Evolutionary conservation across 53 echinoderm and acorn worm genomes (phyloP), one percentile per base, ranked within the genome.

Genomic region (Paracentrotus lividus): DNA sequence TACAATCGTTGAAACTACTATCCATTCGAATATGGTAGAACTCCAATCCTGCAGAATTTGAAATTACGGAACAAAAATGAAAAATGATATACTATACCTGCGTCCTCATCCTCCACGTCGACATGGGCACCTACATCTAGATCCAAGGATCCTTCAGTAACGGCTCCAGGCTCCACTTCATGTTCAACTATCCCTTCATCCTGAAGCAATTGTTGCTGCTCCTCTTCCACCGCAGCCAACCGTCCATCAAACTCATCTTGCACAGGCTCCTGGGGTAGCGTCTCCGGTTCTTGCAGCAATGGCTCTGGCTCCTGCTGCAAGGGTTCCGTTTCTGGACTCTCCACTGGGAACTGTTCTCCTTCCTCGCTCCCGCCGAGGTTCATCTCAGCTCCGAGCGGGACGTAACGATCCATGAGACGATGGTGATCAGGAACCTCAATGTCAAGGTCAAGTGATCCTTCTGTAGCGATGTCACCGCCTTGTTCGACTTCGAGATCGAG

Each of bases 131-230:
- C 91, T 21, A 91, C 91, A 75, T 91, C 76, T 32, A 91, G 91
- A 76, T 91, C 91, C 47, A 91, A 34, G 53, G 91, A 91, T 31
- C 91, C 91, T 44, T 91, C 91, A 27, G 91, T 91, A 32, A 76
- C 5, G 16, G 76, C 91, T 75, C 76, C 91, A 32, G 76, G 54
- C 51, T 91, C 91, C 8, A 66, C 64, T 42, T 49, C 90, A 3
- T 29, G 26, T 2, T 66, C 90, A 13, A 15, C 24, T 21, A 43
- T 29, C 26, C 66, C 90, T n/a, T 76, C 91, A 75, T 91, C 91
- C 51, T 27, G 16, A 36, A 91, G 52, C 18, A 66, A 49, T 42
- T 15, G 90, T 36, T 88, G 88, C 20, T 57, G 57, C 21, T 20
- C 18, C 21, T 57, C 57, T 51, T 85, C 84, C 12, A 10, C 27